Conservation (phyloP, 2,888 invertebrate species). For the Dioctria linearis region DNA sequence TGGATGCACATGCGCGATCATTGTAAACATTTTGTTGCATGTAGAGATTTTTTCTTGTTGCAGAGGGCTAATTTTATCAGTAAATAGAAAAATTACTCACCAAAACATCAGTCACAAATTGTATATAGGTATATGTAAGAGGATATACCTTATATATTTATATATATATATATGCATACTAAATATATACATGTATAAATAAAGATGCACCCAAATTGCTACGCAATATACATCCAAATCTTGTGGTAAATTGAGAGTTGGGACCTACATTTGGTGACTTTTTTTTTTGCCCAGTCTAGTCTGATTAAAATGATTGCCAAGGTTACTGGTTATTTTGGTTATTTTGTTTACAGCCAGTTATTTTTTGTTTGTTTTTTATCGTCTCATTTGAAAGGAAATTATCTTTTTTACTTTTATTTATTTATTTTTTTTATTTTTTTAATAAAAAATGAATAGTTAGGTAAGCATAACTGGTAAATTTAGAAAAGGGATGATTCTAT, state of each 20-base stretch:
- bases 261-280: slow-evolving; percentile 40
- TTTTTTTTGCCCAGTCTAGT: slow-evolving; percentile 22
- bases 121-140: no score
- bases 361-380: slow-evolving; percentile 12
- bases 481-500: no score
- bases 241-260: slow-evolving; percentile 21
- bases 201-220: slow-evolving; percentile 37
- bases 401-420: slow-evolving; percentile 14
- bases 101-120: neutral
- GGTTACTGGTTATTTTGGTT: slow-evolving; percentile 39
- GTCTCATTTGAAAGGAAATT: slow-evolving; percentile 25
- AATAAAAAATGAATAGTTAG: no score
- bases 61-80: slow-evolving; percentile 11
- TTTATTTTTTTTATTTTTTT: neutral
- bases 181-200: slow-evolving; percentile 10
- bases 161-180: neutral
- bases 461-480: no score
- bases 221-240: slow-evolving; percentile 29
- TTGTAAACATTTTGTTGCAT: slow-evolving; percentile 4
- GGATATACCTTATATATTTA: no score
- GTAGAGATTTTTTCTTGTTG: neutral
- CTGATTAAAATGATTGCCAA: slow-evolving; percentile 51
- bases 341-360: slow-evolving; percentile 27
- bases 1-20: slow-evolving; percentile 15
- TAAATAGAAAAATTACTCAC: slow-evolving; percentile 49